Evolutionary conservation across 2,888 invertebrate genomes (phyloP), one percentile per base, ranked within the genome.

Genomic region (Operophtera brumata): DNA sequence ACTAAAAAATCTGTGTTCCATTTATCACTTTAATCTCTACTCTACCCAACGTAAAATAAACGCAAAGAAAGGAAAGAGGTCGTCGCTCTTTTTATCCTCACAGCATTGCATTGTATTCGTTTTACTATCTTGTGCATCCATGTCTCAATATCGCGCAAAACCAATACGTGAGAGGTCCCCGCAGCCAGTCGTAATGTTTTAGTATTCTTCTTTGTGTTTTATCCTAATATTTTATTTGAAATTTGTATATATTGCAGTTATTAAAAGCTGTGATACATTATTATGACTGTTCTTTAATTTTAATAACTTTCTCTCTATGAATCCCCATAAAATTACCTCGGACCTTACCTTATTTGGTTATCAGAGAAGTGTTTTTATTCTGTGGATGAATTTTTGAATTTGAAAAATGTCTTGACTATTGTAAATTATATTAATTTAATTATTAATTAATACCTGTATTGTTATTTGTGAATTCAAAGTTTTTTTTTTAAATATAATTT

Each of bases 141-240:
- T 52, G 52, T 57, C 57, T 57, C 57, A 57, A 57, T 52, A 53
- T 46, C 41, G 47, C 10, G 28, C 50, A 41, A 32, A 49, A 46
- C 45, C 57, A 42, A 57, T 46, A 49, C 48, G 28, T 36, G 28
- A 9, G 25, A 10, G 39, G 20, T 20, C 20, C 20, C 51, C 50
- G 45, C 42, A 47, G 13, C 40, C 34, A 47, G 36, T 47, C 47
- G 43, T 47, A 34, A 54, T 44, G 14, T 54, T 54, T 44, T 44
- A 39, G 32, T 44, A 20, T 43, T 49, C 30, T 50, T 50, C 13
- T 47, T 47, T 42, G 47, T 37, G 46, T 36, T 42, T 42, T 46
- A 35, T 41, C 10, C 36, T 8, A 20, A 0, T 39, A 25, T 20
- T 25, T 2, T 8, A 30, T 7, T 2, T 2, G 30, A 7, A 6